Percentiles rank a stretch among this genome's conserved stretches.
Conservation (phyloP, 2,113 vertebrate genomes). For the Gobio gobio region DNA sequence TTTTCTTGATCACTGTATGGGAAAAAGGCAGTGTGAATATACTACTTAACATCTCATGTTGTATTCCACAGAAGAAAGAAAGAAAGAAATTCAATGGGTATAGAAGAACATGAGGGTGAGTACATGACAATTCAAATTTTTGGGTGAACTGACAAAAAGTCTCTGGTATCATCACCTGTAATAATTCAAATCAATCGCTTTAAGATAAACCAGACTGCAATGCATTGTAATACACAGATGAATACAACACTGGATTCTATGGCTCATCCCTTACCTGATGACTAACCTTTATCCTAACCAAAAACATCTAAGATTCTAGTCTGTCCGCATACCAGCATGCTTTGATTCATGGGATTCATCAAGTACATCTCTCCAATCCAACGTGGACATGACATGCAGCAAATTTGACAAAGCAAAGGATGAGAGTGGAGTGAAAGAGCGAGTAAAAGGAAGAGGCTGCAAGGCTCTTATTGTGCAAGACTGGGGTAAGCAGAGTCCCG, state of each 20-base stretch:
- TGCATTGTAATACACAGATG: background rate
- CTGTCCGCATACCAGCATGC: background rate
- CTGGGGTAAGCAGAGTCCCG: constrained; percentile 37
- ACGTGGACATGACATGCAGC: background rate
- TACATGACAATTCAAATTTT: background rate
- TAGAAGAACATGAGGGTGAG: constrained; percentile 17
- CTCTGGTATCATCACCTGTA: background rate
- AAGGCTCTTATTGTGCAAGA: constrained; percentile 27
- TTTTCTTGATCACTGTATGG: background rate
- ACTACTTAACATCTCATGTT: background rate
- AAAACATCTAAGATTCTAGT: background rate
- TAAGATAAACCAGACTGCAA: background rate
- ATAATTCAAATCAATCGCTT: background rate
- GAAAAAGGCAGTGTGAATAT: background rate
- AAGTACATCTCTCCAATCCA: background rate
- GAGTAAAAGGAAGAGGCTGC: background rate
- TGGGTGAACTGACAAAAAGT: background rate
- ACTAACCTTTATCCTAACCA: background rate
- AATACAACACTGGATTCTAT: background rate
- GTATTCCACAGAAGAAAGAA: constrained; percentile 4
- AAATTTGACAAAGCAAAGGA: background rate
- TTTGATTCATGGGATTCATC: too few relatives aligned
- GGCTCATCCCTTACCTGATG: background rate
- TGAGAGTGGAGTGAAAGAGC: background rate
- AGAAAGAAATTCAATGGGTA: background rate